Base-by-base conservation (phyloP, 2,113 vertebrate genomes). In the Rhinopomastus cyanomelas region DNA sequence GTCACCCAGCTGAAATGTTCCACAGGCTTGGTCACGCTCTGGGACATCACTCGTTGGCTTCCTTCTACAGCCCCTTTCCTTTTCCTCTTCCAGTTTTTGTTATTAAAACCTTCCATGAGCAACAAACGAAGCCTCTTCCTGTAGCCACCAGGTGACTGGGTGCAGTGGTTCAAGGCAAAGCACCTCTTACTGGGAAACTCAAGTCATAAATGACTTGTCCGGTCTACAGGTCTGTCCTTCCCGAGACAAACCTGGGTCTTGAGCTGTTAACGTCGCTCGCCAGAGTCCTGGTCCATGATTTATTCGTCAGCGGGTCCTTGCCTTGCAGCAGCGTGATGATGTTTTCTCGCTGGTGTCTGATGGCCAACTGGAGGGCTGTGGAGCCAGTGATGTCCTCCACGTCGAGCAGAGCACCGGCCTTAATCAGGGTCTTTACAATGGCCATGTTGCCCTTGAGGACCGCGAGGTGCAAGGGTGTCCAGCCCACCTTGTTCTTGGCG, bases 401-500 rank as follows among this genome's bases (percentile, higher is more conserved):
- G 1, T 96, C 93, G 46, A 93, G 81, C 36, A 96, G 90, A 6
- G 98, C 97, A 5, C 97, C 96, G 0, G 98, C 97, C 79, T 97
- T 96, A 20, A 98, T 96, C 69, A 98, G 90, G 8, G 97, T 98
- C 93, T 98, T 97, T 42, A 98, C 80, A 36, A 98, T 98, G 36
- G 98, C 92, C 53, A 56, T 37, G 32, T 96, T 97, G 62, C 96
- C 97, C 25, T 97, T 97, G 95, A 98, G 96, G 15, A 98, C 95
- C 0, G 98, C 98, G 26, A 99, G 89, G 85, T 98, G 98, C 80
- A 98, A 86, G 11, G 98, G 97, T 0, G 98, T 98, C 80, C 96
- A 96, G 18, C 97, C 97, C 65, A 89, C 85, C n/a, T 75, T 96
- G 93, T 97, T 98, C 69, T 82, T 53, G 8, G 97, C 97, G 3